Evolutionary conservation across 2,888 invertebrate species (phyloP), one percentile per base, ranked within the genome.

Genomic region (Clitarchus hookeri): DNA sequence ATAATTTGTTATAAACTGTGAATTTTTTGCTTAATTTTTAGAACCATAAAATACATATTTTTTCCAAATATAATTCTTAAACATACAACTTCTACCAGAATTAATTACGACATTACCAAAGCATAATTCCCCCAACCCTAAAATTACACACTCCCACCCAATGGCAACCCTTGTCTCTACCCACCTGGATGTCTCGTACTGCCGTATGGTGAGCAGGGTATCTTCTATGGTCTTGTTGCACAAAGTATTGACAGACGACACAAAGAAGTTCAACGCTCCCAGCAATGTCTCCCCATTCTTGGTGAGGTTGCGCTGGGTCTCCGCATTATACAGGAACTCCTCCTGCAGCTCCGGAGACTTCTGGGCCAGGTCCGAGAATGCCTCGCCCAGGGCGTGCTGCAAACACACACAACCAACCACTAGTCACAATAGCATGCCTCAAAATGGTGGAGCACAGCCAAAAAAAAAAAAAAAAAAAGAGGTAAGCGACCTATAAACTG

Each of bases 181-280:
- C 23, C 90, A 97, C 95, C 96, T 94, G 77, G 96, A 94, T 87
- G 94, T 93, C 92, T 97, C 96, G 91, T 96, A 96, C 90, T 95
- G 94, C 90, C 95, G 94, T 88, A 97, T 94, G 86, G 96, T 97
- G 87, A 95, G 92, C 89, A 97, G 92, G 3, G 96, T 99, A 92
- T 99, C 99, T 91, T 99, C 98, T 91, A 99, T 99, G 82, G 99
- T 99, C 93, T 98, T 98, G 93, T 98, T 96, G 92, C 98, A 97
- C 90, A 99, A 94, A 26, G 99, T 99, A 92, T 97, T 96, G 85
- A 99, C 96, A 48, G 98, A 97, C 84, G 97, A 98, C 90, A 97
- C 97, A 93, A 99, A 99, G 93, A 98, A 98, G 91, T 98, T 98
- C 90, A 99, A 94, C 88, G 99, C 98, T 88, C 96, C 97, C 89